Conservation (phyloP, 2,888 invertebrate species). For the Drosophila vallismaia region DNA sequence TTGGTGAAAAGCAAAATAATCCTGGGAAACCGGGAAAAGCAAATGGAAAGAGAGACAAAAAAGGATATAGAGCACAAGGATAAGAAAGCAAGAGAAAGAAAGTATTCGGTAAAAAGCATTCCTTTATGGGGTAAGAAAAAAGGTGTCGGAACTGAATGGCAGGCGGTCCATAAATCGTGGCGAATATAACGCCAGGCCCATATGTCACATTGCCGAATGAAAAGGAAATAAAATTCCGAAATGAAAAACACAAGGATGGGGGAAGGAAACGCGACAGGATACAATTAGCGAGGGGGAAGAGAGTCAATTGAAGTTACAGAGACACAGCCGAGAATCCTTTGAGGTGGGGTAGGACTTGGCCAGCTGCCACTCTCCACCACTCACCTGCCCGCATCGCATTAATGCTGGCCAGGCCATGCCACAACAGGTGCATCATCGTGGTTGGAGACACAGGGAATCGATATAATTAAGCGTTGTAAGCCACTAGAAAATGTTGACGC, state of each 20-base stretch:
- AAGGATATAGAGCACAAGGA: slow-evolving; percentile 45
- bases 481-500: slow-evolving; percentile 58
- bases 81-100: slow-evolving; percentile 50
- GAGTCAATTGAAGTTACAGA: slow-evolving; percentile 67
- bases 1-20: slow-evolving; percentile 48
- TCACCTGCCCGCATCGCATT: slow-evolving; percentile 39
- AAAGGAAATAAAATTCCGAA: slow-evolving; percentile 37
- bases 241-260: slow-evolving; percentile 22
- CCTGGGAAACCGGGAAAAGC: slow-evolving; percentile 36
- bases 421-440: slow-evolving; percentile 68
- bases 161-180: slow-evolving; percentile 68
- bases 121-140: slow-evolving; percentile 59
- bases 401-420: slow-evolving; percentile 47
- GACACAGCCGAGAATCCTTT: slow-evolving; percentile 31
- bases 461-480: slow-evolving; percentile 69
- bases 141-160: slow-evolving; percentile 70
- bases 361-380: slow-evolving; percentile 32
- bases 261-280: slow-evolving; percentile 63
- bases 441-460: slow-evolving; percentile 38
- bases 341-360: slow-evolving; percentile 29
- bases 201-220: slow-evolving; percentile 56
- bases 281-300: slow-evolving; percentile 71
- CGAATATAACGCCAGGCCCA: slow-evolving; percentile 72
- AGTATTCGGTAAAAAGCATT: slow-evolving; percentile 65
- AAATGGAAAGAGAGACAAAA: slow-evolving; percentile 23